Percentiles rank a stretch among this genome's conserved stretches.
phyloP scores from a whole-genome alignment of 2,888 invertebrate species.

The Cacoxenus indagator region DNA sequence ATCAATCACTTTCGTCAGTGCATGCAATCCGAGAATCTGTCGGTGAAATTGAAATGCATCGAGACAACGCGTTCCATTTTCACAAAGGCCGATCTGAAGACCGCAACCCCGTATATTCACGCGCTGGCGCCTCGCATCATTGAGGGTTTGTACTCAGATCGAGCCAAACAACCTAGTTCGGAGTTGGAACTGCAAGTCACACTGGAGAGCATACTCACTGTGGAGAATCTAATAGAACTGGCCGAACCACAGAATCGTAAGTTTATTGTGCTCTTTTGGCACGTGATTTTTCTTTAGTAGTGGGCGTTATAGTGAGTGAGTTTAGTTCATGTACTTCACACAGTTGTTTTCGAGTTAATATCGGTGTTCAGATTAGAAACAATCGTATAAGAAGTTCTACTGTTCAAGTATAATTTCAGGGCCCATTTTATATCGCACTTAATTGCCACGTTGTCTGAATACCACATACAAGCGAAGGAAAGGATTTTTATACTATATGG shows the following conservation, averaged over 20 bases:
- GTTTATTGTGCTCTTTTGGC: conserved; percentile 62
- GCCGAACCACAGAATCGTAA: conserved; percentile 85
- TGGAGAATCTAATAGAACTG: conserved; percentile 81
- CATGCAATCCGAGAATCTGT: conserved; percentile 77
- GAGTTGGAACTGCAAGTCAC: conserved; percentile 81
- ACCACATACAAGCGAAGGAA: too few species aligned
- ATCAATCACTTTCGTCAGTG: conserved; percentile 93
- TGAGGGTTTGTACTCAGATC: conserved; percentile 79
- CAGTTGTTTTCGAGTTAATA: neutral
- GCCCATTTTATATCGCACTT: too few species aligned
- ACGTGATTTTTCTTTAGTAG: neutral
- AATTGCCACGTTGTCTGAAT: too few species aligned
- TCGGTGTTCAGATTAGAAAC: too few species aligned
- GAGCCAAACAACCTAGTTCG: conserved; percentile 74
- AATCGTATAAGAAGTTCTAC: too few species aligned
- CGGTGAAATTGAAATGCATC: conserved; percentile 83
- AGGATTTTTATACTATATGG: too few species aligned
- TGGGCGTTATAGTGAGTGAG: neutral
- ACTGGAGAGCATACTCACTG: conserved; percentile 80
- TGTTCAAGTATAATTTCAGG: too few species aligned
- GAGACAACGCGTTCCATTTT: conserved; percentile 85
- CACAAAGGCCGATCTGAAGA: conserved; percentile 77
- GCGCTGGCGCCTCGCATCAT: conserved; percentile 84
- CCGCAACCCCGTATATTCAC: conserved; percentile 85
- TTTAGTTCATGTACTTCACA: neutral